phyloP scores from a whole-genome alignment of 2,888 invertebrate species.

The Phyllotreta striolata region DNA sequence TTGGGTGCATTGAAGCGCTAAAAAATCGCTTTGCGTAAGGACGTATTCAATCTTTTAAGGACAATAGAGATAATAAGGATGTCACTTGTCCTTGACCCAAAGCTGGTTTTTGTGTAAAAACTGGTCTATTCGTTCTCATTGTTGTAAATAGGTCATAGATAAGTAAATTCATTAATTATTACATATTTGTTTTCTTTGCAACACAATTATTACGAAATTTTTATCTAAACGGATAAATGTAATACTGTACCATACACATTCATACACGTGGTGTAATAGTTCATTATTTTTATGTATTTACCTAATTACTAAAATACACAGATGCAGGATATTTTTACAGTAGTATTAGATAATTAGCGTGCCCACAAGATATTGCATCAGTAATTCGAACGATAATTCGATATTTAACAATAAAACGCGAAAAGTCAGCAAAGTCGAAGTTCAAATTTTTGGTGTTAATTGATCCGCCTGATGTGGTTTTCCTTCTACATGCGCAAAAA shows the following conservation, averaged over 20 bases:
- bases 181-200: slow-evolving; percentile 34
- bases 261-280: slow-evolving; percentile 25
- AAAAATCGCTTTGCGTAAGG: not conserved
- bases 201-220: slow-evolving; percentile 31
- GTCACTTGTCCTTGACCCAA: slow-evolving; percentile 18
- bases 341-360: slow-evolving; percentile 18
- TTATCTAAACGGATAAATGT: slow-evolving; percentile 30
- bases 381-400: slow-evolving; percentile 8
- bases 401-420: not conserved
- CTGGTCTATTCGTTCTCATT: slow-evolving; percentile 28
- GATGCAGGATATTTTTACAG: slow-evolving; percentile 10
- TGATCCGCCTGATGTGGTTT: too few species aligned
- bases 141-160: slow-evolving; percentile 36
- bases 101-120: slow-evolving; percentile 26
- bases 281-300: slow-evolving; percentile 26
- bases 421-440: slow-evolving; percentile 14
- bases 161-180: slow-evolving; percentile 35
- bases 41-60: not conserved
- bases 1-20: too few species aligned
- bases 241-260: slow-evolving; percentile 22
- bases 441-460: slow-evolving; percentile 2
- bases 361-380: slow-evolving; percentile 23
- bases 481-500: too few species aligned
- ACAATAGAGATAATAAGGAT: slow-evolving; percentile 1
- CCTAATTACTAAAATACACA: slow-evolving; percentile 28